Percentiles rank a stretch among this genome's conserved stretches.
Conservation (phyloP, 2,113 vertebrate genomes). For the Notechis scutatus region DNA sequence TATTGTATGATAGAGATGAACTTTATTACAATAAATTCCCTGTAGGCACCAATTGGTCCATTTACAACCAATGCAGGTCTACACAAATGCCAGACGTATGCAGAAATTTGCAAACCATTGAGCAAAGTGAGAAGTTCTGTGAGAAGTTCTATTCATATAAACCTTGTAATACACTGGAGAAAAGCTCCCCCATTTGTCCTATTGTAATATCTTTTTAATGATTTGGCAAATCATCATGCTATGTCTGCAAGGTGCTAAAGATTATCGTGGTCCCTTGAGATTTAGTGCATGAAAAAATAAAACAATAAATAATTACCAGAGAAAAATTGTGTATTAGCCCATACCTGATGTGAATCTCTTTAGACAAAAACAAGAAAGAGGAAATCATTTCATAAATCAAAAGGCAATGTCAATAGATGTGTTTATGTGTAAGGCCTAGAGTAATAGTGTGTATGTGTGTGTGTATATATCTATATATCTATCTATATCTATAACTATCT, state of each 20-base stretch:
- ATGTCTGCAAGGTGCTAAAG: not conserved
- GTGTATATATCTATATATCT: too few relatives aligned
- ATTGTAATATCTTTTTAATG: not conserved
- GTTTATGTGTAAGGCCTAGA: not conserved
- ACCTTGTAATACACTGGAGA: not conserved
- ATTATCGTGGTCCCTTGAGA: not conserved
- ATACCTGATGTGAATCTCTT: not conserved
- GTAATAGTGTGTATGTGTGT: not conserved
- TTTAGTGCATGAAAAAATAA: not conserved
- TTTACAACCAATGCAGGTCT: not conserved
- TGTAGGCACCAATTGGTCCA: not conserved
- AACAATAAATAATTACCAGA: not conserved
- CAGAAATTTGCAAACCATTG: not conserved
- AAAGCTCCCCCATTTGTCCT: not conserved
- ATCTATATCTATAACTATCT: too few relatives aligned
- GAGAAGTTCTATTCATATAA: not conserved
- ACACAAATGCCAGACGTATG: not conserved
- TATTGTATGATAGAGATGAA: not conserved
- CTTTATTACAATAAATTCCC: not conserved
- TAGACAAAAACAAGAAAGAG: not conserved
- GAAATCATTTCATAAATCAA: not conserved
- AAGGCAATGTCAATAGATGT: not conserved
- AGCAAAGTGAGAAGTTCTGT: not conserved
- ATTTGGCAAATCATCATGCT: not conserved
- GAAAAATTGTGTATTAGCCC: not conserved